These are phyloP conservation scores for Kryptolebias marmoratus DNA, from an alignment of 2,113 vertebrate genomes.

Conservation along the genomic window DNA sequence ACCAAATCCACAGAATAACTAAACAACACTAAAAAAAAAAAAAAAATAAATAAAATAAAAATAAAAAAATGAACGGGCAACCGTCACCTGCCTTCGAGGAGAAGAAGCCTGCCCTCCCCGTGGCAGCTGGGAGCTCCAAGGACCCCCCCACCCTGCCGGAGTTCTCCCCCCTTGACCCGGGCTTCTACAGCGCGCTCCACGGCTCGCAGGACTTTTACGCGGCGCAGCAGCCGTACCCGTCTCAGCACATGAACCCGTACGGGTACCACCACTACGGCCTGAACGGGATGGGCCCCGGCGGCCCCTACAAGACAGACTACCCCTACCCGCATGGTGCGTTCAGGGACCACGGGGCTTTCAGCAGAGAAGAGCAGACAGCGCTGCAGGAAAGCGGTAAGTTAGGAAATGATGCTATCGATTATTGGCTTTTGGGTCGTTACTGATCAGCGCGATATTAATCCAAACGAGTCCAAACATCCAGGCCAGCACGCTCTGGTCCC, in stretches of 20 bases:
- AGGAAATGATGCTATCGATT: too few relatives aligned
- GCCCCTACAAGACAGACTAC: slow-evolving; percentile 89
- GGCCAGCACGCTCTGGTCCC: too few relatives aligned
- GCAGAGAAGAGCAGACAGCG: slow-evolving; percentile 83
- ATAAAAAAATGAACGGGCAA: slow-evolving; percentile 82
- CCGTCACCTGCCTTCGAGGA: slow-evolving; percentile 83
- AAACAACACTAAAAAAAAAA: not conserved
- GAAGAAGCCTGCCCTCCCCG: slow-evolving; percentile 81
- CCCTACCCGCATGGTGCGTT: slow-evolving; percentile 84
- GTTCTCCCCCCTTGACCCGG: slow-evolving; percentile 86
- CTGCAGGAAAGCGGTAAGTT: slow-evolving; percentile 85
- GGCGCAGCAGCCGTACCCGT: slow-evolving; percentile 73
- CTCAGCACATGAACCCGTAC: slow-evolving; percentile 84
- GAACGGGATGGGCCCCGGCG: slow-evolving; percentile 81
- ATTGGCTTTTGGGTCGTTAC: too few relatives aligned
- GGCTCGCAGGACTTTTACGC: slow-evolving; percentile 87
- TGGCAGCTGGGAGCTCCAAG: slow-evolving; percentile 82
- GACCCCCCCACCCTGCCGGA: slow-evolving; percentile 89
- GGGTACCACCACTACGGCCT: slow-evolving; percentile 85
- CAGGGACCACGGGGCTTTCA: slow-evolving; percentile 85
- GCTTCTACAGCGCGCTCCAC: slow-evolving; percentile 82
- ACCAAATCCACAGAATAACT: not conserved
- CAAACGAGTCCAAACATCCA: too few relatives aligned
- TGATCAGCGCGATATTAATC: too few relatives aligned
- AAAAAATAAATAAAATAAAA: not conserved